These are phyloP conservation scores for Lacerta viridis DNA, from an alignment of 2,797 vertebrate species.

Conservation along the genomic window DNA sequence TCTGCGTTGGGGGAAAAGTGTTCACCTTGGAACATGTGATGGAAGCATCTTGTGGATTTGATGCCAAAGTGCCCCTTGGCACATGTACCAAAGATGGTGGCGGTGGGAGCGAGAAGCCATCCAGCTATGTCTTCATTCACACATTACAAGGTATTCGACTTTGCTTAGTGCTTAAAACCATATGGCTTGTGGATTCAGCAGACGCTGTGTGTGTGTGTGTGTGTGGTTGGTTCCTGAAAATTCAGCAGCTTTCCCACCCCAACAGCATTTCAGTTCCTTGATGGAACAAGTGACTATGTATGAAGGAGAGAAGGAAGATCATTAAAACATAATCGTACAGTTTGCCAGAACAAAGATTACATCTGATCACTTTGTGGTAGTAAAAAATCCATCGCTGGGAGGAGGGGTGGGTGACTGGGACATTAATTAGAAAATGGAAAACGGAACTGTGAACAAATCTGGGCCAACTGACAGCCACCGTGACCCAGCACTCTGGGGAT, in stretches of 20 bases:
- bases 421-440: too few species aligned
- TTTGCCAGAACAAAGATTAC: background rate
- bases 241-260: background rate
- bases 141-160: background rate
- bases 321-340: background rate
- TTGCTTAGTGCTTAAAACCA: background rate
- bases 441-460: too few species aligned
- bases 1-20: background rate
- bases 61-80: background rate
- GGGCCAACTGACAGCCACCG: too few species aligned
- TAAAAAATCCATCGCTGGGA: background rate
- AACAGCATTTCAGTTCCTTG: background rate
- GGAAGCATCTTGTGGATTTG: background rate
- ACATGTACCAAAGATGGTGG: background rate
- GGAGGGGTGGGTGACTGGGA: too few species aligned
- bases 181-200: background rate
- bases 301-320: background rate
- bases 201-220: background rate
- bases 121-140: background rate
- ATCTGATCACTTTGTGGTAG: background rate
- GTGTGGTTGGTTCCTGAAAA: background rate
- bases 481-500: too few species aligned
- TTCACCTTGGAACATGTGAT: background rate
- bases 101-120: background rate
- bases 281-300: background rate